Evolutionary conservation across 2,888 invertebrate genomes (phyloP).

Genomic region (Dryobota labecula): DNA sequence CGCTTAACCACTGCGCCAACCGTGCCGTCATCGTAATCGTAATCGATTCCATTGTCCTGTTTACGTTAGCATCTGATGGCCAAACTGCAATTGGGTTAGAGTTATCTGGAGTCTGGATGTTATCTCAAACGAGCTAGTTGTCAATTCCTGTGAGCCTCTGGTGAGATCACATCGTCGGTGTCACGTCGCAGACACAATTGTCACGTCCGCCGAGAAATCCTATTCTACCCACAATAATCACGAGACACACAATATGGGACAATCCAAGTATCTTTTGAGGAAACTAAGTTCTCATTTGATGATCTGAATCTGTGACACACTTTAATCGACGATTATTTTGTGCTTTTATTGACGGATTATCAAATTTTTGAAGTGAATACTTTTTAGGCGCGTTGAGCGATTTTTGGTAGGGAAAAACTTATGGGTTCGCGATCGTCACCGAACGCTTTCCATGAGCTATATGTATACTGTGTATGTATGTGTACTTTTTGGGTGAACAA

Average conservation of each 20-base stretch:
- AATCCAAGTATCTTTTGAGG: slow-evolving; percentile 57
- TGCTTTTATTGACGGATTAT: not conserved
- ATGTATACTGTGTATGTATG: too few species aligned
- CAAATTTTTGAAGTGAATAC: too few species aligned
- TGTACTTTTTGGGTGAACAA: too few species aligned
- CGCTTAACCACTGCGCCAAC: too few species aligned
- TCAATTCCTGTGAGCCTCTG: slow-evolving; percentile 68
- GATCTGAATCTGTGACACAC: slow-evolving; percentile 20
- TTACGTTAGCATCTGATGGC: slow-evolving; percentile 15
- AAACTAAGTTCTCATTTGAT: slow-evolving; percentile 47
- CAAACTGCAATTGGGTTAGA: slow-evolving; percentile 59
- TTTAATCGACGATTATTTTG: slow-evolving; percentile 30
- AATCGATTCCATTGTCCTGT: slow-evolving; percentile 20
- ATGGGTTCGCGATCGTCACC: too few species aligned
- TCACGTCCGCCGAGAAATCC: slow-evolving; percentile 80
- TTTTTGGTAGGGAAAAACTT: too few species aligned
- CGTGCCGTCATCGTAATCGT: too few species aligned
- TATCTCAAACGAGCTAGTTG: slow-evolving; percentile 68
- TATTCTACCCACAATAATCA: slow-evolving; percentile 73
- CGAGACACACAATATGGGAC: slow-evolving; percentile 62
- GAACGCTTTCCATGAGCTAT: too few species aligned
- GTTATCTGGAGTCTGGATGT: slow-evolving; percentile 44
- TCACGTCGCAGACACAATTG: slow-evolving; percentile 82
- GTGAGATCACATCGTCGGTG: slow-evolving; percentile 79
- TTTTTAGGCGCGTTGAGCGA: too few species aligned